A percentile compares a stretch with the other conserved stretches of the same genome.
Conservation (phyloP, 1,140 invertebrate genomes). For the Lerema accius region DNA sequence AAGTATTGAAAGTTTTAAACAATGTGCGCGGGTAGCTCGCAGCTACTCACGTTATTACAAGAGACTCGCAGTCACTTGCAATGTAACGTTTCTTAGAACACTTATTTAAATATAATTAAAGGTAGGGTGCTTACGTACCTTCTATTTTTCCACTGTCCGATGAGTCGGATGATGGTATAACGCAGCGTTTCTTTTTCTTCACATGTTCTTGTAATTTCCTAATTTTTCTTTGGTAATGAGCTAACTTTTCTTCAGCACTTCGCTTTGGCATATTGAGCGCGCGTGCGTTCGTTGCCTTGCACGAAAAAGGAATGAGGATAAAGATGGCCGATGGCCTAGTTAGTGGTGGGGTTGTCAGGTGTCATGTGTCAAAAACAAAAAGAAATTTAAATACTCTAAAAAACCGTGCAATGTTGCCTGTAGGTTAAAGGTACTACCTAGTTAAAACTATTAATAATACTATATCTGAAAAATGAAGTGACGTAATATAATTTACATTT, state of each 20-base stretch:
- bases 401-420: neutral
- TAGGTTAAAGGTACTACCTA: neutral
- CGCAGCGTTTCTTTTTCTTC: neutral
- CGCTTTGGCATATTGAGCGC: neutral
- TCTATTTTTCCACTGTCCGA: neutral
- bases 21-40: conserved; percentile 10
- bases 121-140: neutral
- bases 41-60: conserved; percentile 23
- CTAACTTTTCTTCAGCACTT: too few relatives aligned
- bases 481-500: too few relatives aligned
- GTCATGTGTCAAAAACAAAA: neutral
- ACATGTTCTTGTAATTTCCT: neutral
- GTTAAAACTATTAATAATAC: too few relatives aligned
- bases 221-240: conserved; percentile 32
- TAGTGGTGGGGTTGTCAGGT: neutral
- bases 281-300: conserved; percentile 36
- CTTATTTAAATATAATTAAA: neutral
- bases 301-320: conserved; percentile 35
- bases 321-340: neutral
- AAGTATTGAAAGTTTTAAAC: neutral
- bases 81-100: neutral
- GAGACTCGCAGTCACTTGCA: conserved; percentile 28
- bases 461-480: too few relatives aligned
- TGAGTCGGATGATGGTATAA: neutral
- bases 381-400: neutral